These are phyloP conservation scores for Acrocera orbiculus DNA, from an alignment of 2,888 invertebrate species.

Conservation along the genomic window DNA sequence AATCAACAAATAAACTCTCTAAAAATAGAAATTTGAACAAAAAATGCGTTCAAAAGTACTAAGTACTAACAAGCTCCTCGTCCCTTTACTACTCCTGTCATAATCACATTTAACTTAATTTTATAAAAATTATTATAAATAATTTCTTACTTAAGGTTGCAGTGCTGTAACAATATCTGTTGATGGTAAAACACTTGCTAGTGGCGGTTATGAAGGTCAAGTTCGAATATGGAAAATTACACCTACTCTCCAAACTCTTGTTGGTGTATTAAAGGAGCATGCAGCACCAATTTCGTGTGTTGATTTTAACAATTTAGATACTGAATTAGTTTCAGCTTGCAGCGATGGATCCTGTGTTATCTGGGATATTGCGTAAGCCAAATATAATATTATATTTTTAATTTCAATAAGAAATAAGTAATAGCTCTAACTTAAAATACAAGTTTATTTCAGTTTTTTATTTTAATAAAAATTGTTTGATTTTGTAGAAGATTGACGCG, in stretches of 20 bases:
- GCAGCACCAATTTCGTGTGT: constrained; percentile 73
- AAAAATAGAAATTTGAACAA: too few species aligned
- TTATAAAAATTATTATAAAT: too few species aligned
- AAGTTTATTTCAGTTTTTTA: too few species aligned
- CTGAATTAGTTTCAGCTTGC: constrained; percentile 74
- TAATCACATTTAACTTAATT: too few species aligned
- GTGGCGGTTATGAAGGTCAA: constrained; percentile 88
- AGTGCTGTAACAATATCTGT: constrained; percentile 62
- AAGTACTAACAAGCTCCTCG: too few species aligned
- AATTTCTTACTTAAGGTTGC: constrained; percentile 19
- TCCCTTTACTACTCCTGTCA: too few species aligned
- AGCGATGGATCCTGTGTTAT: constrained; percentile 86
- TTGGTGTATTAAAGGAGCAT: constrained; percentile 74
- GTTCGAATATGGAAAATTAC: constrained; percentile 65
- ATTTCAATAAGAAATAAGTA: too few species aligned
- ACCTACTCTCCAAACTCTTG: constrained; percentile 45
- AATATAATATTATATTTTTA: background rate
- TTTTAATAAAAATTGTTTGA: too few species aligned
- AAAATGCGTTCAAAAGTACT: too few species aligned
- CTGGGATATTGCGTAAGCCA: constrained; percentile 65
- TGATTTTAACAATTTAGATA: constrained; percentile 56
- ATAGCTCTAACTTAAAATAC: too few species aligned
- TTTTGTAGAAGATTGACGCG: constrained; percentile 49
- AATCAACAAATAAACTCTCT: too few species aligned
- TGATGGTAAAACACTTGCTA: constrained; percentile 54